A percentile compares a stretch with the other conserved stretches of the same genome.
Conservation (phyloP, 2,888 invertebrate genomes). For the Agrotis puta region DNA sequence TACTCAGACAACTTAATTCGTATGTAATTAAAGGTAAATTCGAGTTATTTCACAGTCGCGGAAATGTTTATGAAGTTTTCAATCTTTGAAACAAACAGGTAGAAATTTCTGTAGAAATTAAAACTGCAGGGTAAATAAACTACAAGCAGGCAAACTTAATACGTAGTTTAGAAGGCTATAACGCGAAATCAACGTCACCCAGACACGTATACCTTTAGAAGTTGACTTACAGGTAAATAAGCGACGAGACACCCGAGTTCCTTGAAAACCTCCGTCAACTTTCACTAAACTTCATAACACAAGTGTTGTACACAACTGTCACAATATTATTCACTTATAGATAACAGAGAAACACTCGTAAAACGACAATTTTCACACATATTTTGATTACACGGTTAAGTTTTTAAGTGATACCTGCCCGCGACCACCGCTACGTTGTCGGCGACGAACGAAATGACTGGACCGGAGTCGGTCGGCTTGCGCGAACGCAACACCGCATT, state of each 20-base stretch:
- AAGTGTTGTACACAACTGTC: conserved; percentile 81
- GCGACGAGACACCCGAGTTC: conserved; percentile 82
- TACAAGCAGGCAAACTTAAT: conserved; percentile 7
- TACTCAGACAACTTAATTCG: background rate
- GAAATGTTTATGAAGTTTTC: background rate
- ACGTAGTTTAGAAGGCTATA: conserved; percentile 61
- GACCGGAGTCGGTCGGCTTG: conserved; percentile 79
- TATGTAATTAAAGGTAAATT: background rate
- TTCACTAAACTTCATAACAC: conserved; percentile 88
- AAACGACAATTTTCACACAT: conserved; percentile 86
- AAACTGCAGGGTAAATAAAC: background rate
- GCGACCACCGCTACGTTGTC: conserved; percentile 77
- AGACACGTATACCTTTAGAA: conserved; percentile 83
- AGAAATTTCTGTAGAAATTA: conserved; percentile 2
- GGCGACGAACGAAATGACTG: conserved; percentile 86
- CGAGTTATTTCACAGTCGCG: background rate
- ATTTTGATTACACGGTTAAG: conserved; percentile 81
- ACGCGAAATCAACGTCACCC: conserved; percentile 82
- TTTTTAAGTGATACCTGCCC: conserved; percentile 71
- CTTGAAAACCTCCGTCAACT: conserved; percentile 85
- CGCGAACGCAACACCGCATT: conserved; percentile 88
- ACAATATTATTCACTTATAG: conserved; percentile 83
- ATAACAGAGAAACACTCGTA: conserved; percentile 80
- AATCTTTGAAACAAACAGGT: background rate
- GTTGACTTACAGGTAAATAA: conserved; percentile 86